Conservation (phyloP, 2,888 invertebrate species). For the Trichogramma evanescens region DNA sequence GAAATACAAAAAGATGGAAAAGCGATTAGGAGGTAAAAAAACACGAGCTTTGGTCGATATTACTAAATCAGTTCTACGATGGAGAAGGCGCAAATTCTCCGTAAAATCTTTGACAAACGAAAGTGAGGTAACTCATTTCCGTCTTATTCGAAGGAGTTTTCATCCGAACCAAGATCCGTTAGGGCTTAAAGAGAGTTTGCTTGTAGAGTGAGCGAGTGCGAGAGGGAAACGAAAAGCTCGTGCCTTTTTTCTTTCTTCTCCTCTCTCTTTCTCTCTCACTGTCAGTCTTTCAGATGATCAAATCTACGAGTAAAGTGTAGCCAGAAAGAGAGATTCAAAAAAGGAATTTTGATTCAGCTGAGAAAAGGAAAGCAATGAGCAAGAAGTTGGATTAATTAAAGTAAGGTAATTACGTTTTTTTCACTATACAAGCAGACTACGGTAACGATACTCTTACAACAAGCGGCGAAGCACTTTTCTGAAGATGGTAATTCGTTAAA, state of each 20-base stretch:
- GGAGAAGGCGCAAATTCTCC: slow-evolving; percentile 32
- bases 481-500: no score
- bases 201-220: background rate
- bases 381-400: slow-evolving; percentile 34
- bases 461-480: no score
- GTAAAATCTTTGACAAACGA: slow-evolving; percentile 39
- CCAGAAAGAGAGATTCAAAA: slow-evolving; percentile 11
- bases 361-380: slow-evolving; percentile 6
- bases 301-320: background rate
- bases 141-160: slow-evolving; percentile 32
- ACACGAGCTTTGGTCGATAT: no score
- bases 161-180: background rate
- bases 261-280: no score
- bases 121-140: slow-evolving; percentile 39
- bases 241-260: no score
- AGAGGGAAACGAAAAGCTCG: background rate
- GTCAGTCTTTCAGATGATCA: no score
- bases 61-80: slow-evolving; percentile 2
- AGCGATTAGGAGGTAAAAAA: no score
- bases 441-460: no score
- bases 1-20: no score
- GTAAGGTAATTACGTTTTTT: slow-evolving; percentile 32
- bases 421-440: no score
- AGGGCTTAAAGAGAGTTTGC: slow-evolving; percentile 3
- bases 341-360: slow-evolving; percentile 7